These are phyloP conservation scores for Manduca sexta DNA, from an alignment of 1,140 invertebrate genomes.

Conservation along the genomic window DNA sequence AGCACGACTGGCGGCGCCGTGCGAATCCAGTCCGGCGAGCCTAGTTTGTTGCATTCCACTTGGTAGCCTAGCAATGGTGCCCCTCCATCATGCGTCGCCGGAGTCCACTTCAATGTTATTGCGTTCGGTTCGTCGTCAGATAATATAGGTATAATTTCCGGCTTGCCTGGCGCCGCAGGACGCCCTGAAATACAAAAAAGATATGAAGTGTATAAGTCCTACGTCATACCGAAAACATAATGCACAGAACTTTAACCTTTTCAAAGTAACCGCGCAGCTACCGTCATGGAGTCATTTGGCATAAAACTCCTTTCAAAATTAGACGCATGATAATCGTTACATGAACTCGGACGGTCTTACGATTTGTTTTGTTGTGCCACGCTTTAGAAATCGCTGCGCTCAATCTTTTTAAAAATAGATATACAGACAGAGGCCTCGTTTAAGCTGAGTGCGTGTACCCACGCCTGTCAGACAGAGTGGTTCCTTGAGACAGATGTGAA, in stretches of 20 bases:
- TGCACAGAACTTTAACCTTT: conserved; percentile 18
- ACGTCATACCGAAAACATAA: background rate
- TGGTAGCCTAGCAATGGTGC: conserved; percentile 89
- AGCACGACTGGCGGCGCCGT: conserved; percentile 81
- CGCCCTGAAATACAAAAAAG: conserved; percentile 75
- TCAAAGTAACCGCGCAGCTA: conserved; percentile 13
- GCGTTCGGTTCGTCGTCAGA: conserved; percentile 84
- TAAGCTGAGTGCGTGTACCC: background rate
- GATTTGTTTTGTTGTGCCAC: conserved; percentile 70
- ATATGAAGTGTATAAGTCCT: background rate
- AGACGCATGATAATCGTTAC: conserved; percentile 58
- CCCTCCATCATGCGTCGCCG: conserved; percentile 88
- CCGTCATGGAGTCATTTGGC: conserved; percentile 35
- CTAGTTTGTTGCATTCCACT: conserved; percentile 85
- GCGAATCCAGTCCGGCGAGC: conserved; percentile 84
- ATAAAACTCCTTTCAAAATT: conserved; percentile 55
- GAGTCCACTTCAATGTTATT: conserved; percentile 90
- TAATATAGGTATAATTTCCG: conserved; percentile 78
- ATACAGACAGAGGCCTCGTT: conserved; percentile 29
- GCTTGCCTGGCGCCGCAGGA: conserved; percentile 84
- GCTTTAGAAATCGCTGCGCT: conserved; percentile 58
- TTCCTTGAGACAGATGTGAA: background rate
- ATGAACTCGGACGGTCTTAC: conserved; percentile 51
- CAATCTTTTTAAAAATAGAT: conserved; percentile 65
- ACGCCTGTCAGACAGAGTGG: background rate